These are phyloP conservation scores for Stratiomys singularior DNA, from an alignment of 2,888 invertebrate genomes.

Conservation along the genomic window DNA sequence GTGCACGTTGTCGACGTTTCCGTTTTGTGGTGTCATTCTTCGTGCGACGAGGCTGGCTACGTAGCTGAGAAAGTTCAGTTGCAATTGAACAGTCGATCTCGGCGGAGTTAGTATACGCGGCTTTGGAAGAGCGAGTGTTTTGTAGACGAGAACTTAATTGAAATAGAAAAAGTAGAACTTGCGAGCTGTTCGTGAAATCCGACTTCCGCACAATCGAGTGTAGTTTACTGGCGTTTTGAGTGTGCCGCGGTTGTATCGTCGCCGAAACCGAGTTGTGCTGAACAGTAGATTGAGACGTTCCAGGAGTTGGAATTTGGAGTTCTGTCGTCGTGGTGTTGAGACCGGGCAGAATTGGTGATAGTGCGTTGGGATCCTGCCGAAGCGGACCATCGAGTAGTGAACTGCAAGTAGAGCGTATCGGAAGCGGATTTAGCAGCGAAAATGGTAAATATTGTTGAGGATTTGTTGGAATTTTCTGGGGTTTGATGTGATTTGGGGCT, in stretches of 20 bases:
- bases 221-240: constrained; percentile 4
- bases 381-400: constrained; percentile 12
- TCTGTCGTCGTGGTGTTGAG: constrained; percentile 17
- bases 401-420: constrained; percentile 17
- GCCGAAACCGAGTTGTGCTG: constrained; percentile 11
- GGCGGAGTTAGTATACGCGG: constrained; percentile 57
- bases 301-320: not conserved
- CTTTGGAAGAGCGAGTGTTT: constrained; percentile 33
- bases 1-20: constrained; percentile 54
- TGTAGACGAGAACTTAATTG: not conserved
- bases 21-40: constrained; percentile 47
- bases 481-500: constrained; percentile 5
- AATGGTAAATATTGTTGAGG: constrained; percentile 50
- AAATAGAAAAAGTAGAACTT: constrained; percentile 33
- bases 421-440: constrained; percentile 45
- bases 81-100: constrained; percentile 60
- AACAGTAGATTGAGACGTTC: constrained; percentile 25
- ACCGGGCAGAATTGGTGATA: constrained; percentile 36
- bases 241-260: constrained; percentile 19
- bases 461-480: constrained; percentile 26
- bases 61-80: constrained; percentile 56
- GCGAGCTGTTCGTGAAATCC: constrained; percentile 16
- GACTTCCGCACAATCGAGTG: not conserved
- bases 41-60: constrained; percentile 23
- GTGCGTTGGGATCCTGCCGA: constrained; percentile 22